Base-by-base conservation (phyloP, 2,797 vertebrate species). In the Lagodon rhomboides region DNA sequence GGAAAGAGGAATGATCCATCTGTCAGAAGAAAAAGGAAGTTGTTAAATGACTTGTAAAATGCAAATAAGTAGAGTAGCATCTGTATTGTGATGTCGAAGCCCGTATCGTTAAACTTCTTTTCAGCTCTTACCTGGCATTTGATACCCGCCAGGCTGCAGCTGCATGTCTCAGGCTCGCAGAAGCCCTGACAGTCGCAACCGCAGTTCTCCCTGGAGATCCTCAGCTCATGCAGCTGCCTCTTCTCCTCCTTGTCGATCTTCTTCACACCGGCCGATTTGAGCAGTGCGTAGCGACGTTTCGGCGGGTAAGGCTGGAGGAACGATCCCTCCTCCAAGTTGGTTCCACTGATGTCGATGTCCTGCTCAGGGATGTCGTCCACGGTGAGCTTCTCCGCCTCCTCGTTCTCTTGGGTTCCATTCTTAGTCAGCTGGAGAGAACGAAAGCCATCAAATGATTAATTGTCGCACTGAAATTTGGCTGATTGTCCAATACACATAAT, bases 1-100 rank as follows among this genome's bases (percentile, higher is more conserved):
- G 98, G 91, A 99, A 99, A 0, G 96, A 96, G 3, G 97, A 98
- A 92, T 99, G 98, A 91, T 99, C 98, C 97, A 98, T 98, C 98
- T 99, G 93, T 1, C 13, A 56, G 53, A 58, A 67, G 27, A 22
- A 47, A 34, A 63, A 62, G 15, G n/a, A 72, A 75, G 13, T 2
- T 10, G 50, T 78, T 82, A 53, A 51, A 70, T 67, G 18, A 49
- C 68, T 58, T 27, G n/a, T 68, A 11, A 65, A 53, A 61, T 51
- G 12, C 8, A 53, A 11, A 47, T 22, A 62, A 66, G 22, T 80
- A 61, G 12, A 54, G 41, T 58, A 20, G 1, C 13, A 3, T 11
- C 12, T 50, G 59, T 11, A 11, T 60, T 50, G 4, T 61, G 22
- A 75, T 65, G 38, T 46, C 46, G 13, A 60, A 55, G 16, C 58